Evolutionary conservation across 1,140 invertebrate species (phyloP).

Genomic region (Thaumetopoea pityocampa): DNA sequence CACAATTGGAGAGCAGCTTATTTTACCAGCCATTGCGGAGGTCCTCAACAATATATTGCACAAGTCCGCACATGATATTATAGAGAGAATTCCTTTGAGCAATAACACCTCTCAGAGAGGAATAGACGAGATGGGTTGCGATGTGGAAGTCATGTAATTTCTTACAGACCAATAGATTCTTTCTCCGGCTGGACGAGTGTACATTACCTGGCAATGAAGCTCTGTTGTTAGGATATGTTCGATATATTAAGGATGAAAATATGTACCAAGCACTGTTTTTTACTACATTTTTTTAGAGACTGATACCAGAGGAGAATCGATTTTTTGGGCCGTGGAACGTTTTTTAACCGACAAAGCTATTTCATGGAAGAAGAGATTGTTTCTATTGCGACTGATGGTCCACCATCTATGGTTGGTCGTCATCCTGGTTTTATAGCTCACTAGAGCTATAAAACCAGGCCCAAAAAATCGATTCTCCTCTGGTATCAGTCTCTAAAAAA

Average conservation of each 20-base stretch:
- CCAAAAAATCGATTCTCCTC: background rate
- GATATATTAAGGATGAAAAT: constrained; percentile 1
- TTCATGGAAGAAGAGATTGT: background rate
- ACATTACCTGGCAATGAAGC: background rate
- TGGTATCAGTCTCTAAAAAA: background rate
- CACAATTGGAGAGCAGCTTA: too few species aligned
- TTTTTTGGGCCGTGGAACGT: background rate
- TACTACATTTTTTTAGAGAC: background rate
- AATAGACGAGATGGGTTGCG: constrained; percentile 1
- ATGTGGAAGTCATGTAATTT: constrained; percentile 1
- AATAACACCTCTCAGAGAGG: constrained; percentile 1
- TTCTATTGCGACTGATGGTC: constrained; percentile 1
- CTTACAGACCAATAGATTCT: background rate
- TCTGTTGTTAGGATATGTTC: constrained; percentile 1
- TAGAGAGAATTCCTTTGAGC: constrained; percentile 2
- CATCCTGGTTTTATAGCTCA: too few species aligned
- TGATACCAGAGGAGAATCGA: background rate
- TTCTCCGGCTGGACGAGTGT: too few species aligned
- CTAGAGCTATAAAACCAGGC: too few species aligned
- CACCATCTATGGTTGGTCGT: constrained; percentile 1
- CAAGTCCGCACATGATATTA: constrained; percentile 1
- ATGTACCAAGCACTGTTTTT: background rate
- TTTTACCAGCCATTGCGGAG: too few species aligned
- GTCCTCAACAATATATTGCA: too few species aligned
- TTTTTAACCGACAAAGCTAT: background rate